Conservation (phyloP, 2,888 invertebrate genomes). For the Sinopyrophorus schimmeli region DNA sequence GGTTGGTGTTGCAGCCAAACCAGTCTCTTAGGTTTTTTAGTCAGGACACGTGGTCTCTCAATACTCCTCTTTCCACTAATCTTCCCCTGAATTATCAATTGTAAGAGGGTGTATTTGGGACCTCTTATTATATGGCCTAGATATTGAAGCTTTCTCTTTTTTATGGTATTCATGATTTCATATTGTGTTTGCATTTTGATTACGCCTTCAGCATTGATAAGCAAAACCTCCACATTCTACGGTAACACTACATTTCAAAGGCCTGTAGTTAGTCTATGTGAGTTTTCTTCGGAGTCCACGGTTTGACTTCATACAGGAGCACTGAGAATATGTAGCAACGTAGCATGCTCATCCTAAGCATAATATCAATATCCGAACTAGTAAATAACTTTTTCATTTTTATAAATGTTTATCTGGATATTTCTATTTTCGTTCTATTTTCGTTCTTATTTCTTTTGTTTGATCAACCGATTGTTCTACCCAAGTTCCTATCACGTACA, state of each 20-base stretch:
- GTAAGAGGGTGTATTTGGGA: constrained; percentile 9
- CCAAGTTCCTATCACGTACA: no score
- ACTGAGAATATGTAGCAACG: no score
- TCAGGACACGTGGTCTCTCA: constrained; percentile 6
- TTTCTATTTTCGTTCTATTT: no score
- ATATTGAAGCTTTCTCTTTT: constrained; percentile 10
- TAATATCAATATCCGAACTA: constrained; percentile 6
- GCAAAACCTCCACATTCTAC: constrained; percentile 18
- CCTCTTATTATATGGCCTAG: constrained; percentile 12
- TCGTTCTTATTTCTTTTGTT: no score
- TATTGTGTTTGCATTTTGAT: constrained; percentile 19
- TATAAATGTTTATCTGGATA: constrained; percentile 3
- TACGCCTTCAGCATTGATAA: constrained; percentile 19
- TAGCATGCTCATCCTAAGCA: no score
- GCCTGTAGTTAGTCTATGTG: constrained; percentile 18
- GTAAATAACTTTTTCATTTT: constrained; percentile 10
- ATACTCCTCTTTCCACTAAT: no score
- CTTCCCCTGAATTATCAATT: constrained; percentile 6
- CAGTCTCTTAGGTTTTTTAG: constrained; percentile 13
- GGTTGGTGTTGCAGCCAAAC: constrained; percentile 8
- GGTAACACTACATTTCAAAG: constrained; percentile 23
- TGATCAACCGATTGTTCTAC: no score
- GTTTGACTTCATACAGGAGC: no score
- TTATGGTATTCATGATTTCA: constrained; percentile 19
- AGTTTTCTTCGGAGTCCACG: constrained; percentile 11